Evolutionary conservation across 1,140 invertebrate genomes (phyloP).

Genomic region (Aphelinus atriplicis): DNA sequence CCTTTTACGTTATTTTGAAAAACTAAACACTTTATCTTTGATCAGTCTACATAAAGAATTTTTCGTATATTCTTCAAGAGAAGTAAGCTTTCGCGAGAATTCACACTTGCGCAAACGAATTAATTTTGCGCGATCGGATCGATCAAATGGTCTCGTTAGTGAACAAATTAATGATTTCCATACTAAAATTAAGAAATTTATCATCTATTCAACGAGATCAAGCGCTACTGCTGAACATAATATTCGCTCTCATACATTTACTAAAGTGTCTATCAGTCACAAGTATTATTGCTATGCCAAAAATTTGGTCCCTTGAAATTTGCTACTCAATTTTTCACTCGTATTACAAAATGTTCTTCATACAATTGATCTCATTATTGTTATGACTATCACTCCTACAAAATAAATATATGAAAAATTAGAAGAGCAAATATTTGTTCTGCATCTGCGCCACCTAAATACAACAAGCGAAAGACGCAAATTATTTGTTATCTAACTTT

Average conservation of each 20-base stretch:
- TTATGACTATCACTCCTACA: too few species aligned
- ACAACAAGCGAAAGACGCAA: background rate
- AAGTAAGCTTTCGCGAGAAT: too few species aligned
- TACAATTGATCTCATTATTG: too few species aligned
- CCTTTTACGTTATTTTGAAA: background rate
- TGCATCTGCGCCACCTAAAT: slow-evolving; percentile 31
- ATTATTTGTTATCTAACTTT: too few species aligned
- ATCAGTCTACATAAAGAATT: background rate
- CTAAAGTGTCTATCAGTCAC: background rate
- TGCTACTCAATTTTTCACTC: background rate
- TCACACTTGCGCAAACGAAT: too few species aligned
- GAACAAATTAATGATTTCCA: background rate
- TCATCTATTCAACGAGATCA: slow-evolving; percentile 45
- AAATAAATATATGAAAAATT: too few species aligned
- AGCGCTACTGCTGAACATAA: slow-evolving; percentile 43
- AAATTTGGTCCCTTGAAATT: slow-evolving; percentile 35
- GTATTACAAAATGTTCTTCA: too few species aligned
- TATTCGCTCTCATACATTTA: slow-evolving; percentile 13
- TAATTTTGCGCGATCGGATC: background rate
- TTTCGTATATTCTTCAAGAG: background rate
- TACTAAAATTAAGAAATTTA: slow-evolving; percentile 22
- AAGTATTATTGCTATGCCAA: slow-evolving; percentile 25
- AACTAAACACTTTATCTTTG: slow-evolving; percentile 21
- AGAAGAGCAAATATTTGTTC: slow-evolving; percentile 25
- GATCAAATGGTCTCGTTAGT: slow-evolving; percentile 16